Percentiles rank a stretch among this genome's conserved stretches.
phyloP scores from a whole-genome alignment of 2,113 vertebrate genomes.

The Morphnarchus princeps region DNA sequence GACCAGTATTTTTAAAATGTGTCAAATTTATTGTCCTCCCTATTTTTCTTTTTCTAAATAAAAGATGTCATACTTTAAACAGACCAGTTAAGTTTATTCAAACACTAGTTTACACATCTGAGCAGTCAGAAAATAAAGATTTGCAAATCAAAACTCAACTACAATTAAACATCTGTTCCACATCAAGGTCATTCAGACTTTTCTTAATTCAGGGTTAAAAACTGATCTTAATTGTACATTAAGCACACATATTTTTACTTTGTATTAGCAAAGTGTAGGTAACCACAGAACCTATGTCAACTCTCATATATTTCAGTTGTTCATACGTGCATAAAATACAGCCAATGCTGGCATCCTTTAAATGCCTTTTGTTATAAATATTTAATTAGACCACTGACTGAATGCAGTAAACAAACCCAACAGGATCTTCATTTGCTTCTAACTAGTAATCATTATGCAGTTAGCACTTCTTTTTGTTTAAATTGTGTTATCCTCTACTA shows the following conservation, averaged over 20 bases:
- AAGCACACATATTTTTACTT: constrained; percentile 5
- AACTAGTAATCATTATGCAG: constrained; percentile 10
- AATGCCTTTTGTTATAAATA: constrained; percentile 57
- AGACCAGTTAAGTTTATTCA: neutral
- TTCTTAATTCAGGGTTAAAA: neutral
- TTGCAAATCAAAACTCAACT: constrained; percentile 3
- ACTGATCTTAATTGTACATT: neutral
- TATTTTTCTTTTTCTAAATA: neutral
- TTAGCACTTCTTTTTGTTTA: constrained; percentile 16
- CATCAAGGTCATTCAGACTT: neutral
- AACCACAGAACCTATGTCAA: constrained; percentile 29
- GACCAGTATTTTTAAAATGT: neutral
- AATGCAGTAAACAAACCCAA: constrained; percentile 3
- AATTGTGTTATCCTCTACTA: neutral
- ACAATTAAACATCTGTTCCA: neutral
- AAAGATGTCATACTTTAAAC: neutral
- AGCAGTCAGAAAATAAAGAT: neutral
- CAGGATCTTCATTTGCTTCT: constrained; percentile 7
- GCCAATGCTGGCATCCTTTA: constrained; percentile 42
- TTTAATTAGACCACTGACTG: constrained; percentile 46
- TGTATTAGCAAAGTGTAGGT: constrained; percentile 29
- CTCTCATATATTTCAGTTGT: constrained; percentile 40
- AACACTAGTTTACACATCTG: neutral
- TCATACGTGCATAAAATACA: constrained; percentile 61
- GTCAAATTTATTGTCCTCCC: neutral